Evolutionary conservation across 2,797 vertebrate species (phyloP).

Genomic region (Odontamblyopus lacepedii): DNA sequence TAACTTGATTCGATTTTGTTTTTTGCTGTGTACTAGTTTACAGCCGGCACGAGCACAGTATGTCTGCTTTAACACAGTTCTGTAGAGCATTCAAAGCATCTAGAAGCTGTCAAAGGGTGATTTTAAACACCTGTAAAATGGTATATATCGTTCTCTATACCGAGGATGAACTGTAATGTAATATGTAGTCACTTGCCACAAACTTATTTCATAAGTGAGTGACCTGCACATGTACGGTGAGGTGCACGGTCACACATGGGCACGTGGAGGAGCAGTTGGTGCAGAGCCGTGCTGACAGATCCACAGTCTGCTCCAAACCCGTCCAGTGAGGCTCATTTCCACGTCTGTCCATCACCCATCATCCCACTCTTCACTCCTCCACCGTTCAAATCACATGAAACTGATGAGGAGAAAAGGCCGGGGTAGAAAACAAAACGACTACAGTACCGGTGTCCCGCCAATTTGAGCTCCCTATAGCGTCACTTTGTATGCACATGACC

Average conservation of each 20-base stretch:
- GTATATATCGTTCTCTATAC: too few species aligned
- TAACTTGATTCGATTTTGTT: too few species aligned
- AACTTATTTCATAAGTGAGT: conserved; percentile 74
- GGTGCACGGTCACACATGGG: conserved; percentile 63
- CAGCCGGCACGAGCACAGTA: too few species aligned
- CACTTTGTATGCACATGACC: too few species aligned
- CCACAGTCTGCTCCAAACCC: conserved; percentile 50
- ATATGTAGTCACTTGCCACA: conserved; percentile 55
- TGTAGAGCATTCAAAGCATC: too few species aligned
- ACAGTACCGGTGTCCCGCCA: too few species aligned
- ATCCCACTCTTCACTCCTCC: conserved; percentile 75
- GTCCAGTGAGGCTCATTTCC: conserved; percentile 70
- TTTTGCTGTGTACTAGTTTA: too few species aligned
- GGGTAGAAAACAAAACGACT: background rate
- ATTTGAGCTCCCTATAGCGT: too few species aligned
- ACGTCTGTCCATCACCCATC: conserved; percentile 73
- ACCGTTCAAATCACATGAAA: conserved; percentile 62
- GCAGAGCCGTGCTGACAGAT: conserved; percentile 47
- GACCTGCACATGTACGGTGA: conserved; percentile 64
- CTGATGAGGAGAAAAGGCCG: conserved; percentile 36
- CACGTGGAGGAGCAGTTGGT: conserved; percentile 49
- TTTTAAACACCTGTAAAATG: too few species aligned
- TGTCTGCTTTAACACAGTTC: too few species aligned
- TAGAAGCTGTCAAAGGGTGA: too few species aligned
- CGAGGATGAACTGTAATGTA: conserved; percentile 41